A percentile compares a stretch with the other conserved stretches of the same genome.
Conservation (phyloP, 2,888 invertebrate genomes). For the Drosophila infuscata region DNA sequence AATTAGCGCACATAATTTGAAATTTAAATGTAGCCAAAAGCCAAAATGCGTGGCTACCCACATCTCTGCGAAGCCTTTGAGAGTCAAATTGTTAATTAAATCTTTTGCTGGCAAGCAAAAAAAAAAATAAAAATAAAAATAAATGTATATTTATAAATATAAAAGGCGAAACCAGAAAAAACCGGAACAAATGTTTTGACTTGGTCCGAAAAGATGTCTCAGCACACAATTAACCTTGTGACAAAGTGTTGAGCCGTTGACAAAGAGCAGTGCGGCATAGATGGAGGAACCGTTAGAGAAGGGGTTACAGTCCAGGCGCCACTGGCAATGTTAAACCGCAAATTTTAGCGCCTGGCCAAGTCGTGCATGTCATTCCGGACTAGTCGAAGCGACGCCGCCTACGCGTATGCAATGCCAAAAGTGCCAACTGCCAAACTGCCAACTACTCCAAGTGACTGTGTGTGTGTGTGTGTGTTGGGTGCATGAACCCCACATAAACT, state of each 20-base stretch:
- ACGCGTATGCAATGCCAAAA: constrained; percentile 80
- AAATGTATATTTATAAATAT: not conserved
- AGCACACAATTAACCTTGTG: constrained; percentile 73
- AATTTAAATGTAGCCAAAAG: constrained; percentile 81
- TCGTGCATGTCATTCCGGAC: constrained; percentile 70
- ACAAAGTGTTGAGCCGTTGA: constrained; percentile 67
- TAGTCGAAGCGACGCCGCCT: constrained; percentile 74
- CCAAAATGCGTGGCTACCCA: constrained; percentile 56
- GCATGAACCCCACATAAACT: constrained; percentile 78
- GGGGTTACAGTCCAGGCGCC: constrained; percentile 56
- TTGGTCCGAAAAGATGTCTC: constrained; percentile 56
- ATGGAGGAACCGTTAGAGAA: not conserved
- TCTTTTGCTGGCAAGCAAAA: constrained; percentile 48
- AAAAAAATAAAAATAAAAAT: constrained; percentile 4
- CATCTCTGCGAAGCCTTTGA: constrained; percentile 69
- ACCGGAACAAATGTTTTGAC: constrained; percentile 25
- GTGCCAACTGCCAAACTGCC: constrained; percentile 66
- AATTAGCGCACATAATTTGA: constrained; percentile 81
- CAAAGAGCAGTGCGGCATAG: constrained; percentile 19
- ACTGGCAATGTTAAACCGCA: constrained; percentile 75
- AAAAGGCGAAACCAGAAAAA: constrained; percentile 8
- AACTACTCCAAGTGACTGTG: constrained; percentile 20
- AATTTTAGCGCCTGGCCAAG: constrained; percentile 80
- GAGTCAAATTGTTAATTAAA: constrained; percentile 79
- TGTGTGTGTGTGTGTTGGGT: constrained; percentile 49